Conservation (phyloP, 2,888 invertebrate species). For the Volucella inanis region DNA sequence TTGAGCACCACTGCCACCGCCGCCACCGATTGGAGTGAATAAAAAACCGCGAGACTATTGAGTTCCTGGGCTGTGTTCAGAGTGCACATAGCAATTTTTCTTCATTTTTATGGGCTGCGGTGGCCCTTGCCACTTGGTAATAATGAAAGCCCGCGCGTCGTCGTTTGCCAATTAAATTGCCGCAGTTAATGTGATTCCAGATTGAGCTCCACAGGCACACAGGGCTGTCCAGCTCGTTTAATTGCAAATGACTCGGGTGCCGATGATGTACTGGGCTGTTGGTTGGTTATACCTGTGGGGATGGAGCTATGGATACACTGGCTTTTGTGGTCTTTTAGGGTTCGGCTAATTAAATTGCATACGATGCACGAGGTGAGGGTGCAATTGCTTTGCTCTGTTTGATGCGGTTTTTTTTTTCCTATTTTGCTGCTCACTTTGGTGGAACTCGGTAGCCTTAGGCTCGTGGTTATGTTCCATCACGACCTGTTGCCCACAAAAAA, state of each 20-base stretch:
- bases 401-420: slow-evolving; percentile 17
- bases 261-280: slow-evolving; percentile 57
- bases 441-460: slow-evolving; percentile 54
- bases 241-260: slow-evolving; percentile 67
- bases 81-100: slow-evolving; percentile 60
- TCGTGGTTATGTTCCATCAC: slow-evolving; percentile 63
- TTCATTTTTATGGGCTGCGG: slow-evolving; percentile 74
- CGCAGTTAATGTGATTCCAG: slow-evolving; percentile 73
- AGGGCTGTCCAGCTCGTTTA: slow-evolving; percentile 66
- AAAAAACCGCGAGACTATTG: slow-evolving; percentile 39
- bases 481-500: slow-evolving; percentile 66
- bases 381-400: not conserved
- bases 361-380: slow-evolving; percentile 40
- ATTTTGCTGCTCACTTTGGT: slow-evolving; percentile 25
- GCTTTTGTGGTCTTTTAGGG: slow-evolving; percentile 70
- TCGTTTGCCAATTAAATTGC: slow-evolving; percentile 74
- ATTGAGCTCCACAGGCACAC: slow-evolving; percentile 63
- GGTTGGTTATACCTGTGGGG: slow-evolving; percentile 30
- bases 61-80: slow-evolving; percentile 57
- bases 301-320: slow-evolving; percentile 45
- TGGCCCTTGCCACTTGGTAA: slow-evolving; percentile 67
- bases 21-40: slow-evolving; percentile 38
- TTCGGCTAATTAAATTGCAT: slow-evolving; percentile 71
- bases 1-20: slow-evolving; percentile 3
- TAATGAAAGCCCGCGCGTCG: slow-evolving; percentile 73